These are phyloP conservation scores for Ophonus ardosiacus DNA, from an alignment of 2,888 invertebrate species.

Conservation along the genomic window DNA sequence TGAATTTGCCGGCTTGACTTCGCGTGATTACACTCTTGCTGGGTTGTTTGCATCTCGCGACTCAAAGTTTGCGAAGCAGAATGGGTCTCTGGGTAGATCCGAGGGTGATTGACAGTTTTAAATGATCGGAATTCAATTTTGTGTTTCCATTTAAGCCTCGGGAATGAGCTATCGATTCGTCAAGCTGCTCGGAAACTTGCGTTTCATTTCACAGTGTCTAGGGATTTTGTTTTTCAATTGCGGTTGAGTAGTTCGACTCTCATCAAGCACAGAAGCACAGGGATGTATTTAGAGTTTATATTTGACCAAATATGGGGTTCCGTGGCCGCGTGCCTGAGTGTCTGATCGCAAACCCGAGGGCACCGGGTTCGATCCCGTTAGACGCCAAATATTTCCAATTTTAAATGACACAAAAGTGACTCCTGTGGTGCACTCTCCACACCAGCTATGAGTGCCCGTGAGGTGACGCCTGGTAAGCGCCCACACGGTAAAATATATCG, in stretches of 20 bases:
- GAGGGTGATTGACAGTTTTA: constrained; percentile 60
- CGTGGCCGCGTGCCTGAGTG: too few relatives aligned
- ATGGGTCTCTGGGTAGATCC: background rate
- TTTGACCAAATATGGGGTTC: background rate
- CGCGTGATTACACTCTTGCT: background rate
- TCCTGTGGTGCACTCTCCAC: too few relatives aligned
- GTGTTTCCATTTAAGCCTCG: constrained; percentile 61
- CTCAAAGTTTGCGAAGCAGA: constrained; percentile 1
- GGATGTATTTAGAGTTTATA: background rate
- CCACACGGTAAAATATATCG: too few relatives aligned
- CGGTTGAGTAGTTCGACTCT: constrained; percentile 20
- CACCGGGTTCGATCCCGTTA: too few relatives aligned
- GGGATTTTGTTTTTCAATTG: constrained; percentile 51
- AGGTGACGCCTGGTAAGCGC: too few relatives aligned
- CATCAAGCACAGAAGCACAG: background rate
- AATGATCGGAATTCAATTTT: constrained; percentile 61
- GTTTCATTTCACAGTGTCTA: constrained; percentile 52
- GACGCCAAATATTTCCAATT: too few relatives aligned
- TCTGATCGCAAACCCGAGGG: too few relatives aligned
- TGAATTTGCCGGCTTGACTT: background rate
- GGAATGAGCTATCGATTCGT: constrained; percentile 61
- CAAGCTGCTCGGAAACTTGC: constrained; percentile 19
- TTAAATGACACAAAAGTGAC: too few relatives aligned
- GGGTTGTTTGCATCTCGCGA: background rate
- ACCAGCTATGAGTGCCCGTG: too few relatives aligned